phyloP scores from a whole-genome alignment of 2,113 vertebrate species.

The Lamprologus sp. region DNA sequence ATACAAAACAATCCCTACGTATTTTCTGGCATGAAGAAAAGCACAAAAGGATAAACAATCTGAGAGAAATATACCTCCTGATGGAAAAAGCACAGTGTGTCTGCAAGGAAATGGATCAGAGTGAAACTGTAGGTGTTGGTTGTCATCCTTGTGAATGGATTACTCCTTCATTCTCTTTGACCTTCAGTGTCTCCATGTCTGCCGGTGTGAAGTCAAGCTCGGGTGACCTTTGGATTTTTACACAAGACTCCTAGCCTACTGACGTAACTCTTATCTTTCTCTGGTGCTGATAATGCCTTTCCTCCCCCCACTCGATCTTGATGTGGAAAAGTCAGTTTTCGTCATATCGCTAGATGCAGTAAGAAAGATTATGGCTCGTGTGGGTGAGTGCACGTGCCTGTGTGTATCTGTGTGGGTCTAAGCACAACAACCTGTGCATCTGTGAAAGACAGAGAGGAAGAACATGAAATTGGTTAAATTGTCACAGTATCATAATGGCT shows the following conservation, averaged over 20 bases:
- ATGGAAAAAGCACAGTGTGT: not conserved
- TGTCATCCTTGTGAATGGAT: slow-evolving; percentile 48
- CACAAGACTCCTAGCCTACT: slow-evolving; percentile 22
- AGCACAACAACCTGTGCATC: not conserved
- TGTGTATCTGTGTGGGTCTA: not conserved
- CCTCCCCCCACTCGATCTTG: slow-evolving; percentile 17
- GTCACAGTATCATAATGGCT: not conserved
- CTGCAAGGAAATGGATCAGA: not conserved
- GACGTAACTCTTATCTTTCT: slow-evolving; percentile 50
- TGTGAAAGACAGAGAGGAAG: not conserved
- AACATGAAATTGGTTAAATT: not conserved
- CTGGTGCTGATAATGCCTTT: slow-evolving; percentile 44
- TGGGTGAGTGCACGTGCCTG: not conserved
- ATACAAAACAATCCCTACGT: not conserved
- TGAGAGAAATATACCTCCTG: not conserved
- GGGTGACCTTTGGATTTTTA: slow-evolving; percentile 56
- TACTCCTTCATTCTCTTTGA: slow-evolving; percentile 45
- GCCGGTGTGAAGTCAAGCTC: slow-evolving; percentile 27
- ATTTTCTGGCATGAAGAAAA: not conserved
- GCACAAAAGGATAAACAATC: not conserved
- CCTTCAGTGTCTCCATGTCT: slow-evolving; percentile 52
- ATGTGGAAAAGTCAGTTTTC: slow-evolving; percentile 57
- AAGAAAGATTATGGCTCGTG: slow-evolving; percentile 32
- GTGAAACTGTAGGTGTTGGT: slow-evolving; percentile 20
- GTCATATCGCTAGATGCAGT: slow-evolving; percentile 51